Base-by-base conservation (phyloP, 2,113 vertebrate species). In the Pelodiscus sinensis region DNA sequence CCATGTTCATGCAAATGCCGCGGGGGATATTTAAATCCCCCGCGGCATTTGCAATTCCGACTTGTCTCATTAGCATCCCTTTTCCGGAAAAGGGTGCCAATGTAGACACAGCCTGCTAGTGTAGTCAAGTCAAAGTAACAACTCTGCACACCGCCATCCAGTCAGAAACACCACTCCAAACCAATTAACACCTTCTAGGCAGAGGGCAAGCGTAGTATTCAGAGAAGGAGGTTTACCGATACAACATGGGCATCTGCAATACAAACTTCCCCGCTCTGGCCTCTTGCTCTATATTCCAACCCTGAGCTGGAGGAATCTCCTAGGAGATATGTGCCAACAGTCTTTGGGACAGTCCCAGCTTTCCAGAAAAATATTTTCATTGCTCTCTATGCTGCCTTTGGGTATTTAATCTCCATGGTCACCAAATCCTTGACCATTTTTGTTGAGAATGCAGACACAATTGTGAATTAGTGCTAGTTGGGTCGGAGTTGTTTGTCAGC, bases 231-330 rank as follows among this genome's bases (percentile, higher is more conserved):
- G 35, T 52, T 60, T 71, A 31, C 52, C 58, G 18, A 52, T 25
- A 75, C 21, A 79, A 79, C 87, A 90, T 71, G 8, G 13, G 79
- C 7, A 1, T 50, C 81, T 87, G 73, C 22, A 65, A 6, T n/a
- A 71, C 1, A 12, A 79, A 27, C 55, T 82, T 57, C 62, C 21
- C 79, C 31, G 78, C 22, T n/a, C 52, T 44, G 78, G 21, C 25
- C n/a, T 22, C 25, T 86, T 62, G 58, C 73, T 71, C 35, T 35
- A 71, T 21, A 35, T 15, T 87, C 87, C 57, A 89, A 68, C 31
- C 57, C 21, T 0, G 0, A 24, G 24, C 12, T 5, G 38, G 13
- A 87, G 88, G 18, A 87, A 65, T 51, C 86, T 75, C 27, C 29
- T 79, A 9, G 38, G 85, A 90, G 24, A 38, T 38, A 38, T 3